These are phyloP conservation scores for Drosophila neotestacea DNA, from an alignment of 2,888 invertebrate species.

Conservation along the genomic window DNA sequence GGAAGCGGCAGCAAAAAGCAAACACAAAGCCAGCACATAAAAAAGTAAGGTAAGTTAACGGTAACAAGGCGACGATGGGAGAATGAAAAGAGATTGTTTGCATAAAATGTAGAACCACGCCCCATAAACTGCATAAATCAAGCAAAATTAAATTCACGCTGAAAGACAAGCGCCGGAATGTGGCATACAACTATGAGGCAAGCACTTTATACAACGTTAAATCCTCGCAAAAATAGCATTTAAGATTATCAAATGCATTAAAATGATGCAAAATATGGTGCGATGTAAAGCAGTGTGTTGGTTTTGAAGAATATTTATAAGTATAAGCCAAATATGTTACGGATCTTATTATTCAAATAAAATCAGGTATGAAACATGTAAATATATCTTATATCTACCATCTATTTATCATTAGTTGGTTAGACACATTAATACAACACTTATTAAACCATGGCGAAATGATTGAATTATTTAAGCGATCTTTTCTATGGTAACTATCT, in stretches of 20 bases:
- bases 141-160: conserved; percentile 73
- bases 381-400: neutral
- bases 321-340: neutral
- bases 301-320: neutral
- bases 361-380: conserved; percentile 1
- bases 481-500: too few species aligned
- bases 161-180: conserved; percentile 39
- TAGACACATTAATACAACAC: too few species aligned
- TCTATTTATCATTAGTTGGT: neutral
- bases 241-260: conserved; percentile 21
- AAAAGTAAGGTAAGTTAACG: conserved; percentile 57
- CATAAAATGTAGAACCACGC: conserved; percentile 54
- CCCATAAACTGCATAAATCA: conserved; percentile 76
- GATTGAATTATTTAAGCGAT: too few species aligned
- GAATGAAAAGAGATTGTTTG: conserved; percentile 46
- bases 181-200: conserved; percentile 43
- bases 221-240: conserved; percentile 41
- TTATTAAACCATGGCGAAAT: too few species aligned
- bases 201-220: conserved; percentile 51
- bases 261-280: conserved; percentile 3
- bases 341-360: conserved; percentile 1
- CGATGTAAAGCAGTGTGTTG: too few species aligned
- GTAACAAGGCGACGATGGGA: conserved; percentile 44
- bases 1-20: conserved; percentile 50
- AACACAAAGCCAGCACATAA: conserved; percentile 50